Evolutionary conservation across 2,797 vertebrate genomes (phyloP).

Genomic region (Hippoglossus hippoglossus): DNA sequence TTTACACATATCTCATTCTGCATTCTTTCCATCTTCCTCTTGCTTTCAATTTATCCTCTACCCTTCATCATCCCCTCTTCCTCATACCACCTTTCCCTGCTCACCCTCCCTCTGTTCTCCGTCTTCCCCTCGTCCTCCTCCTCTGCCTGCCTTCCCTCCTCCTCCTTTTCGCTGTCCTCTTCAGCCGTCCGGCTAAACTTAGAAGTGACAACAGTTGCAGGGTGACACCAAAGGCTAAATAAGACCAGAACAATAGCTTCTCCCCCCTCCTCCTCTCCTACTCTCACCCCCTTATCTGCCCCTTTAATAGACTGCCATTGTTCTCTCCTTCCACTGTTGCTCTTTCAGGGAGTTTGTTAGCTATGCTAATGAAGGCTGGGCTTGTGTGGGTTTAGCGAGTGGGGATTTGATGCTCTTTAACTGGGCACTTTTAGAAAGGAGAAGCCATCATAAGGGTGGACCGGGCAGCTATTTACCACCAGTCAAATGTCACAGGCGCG

Average conservation of each 20-base stretch:
- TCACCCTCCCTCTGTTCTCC: slow-evolving; percentile 17
- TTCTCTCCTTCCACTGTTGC: slow-evolving; percentile 73
- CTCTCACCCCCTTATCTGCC: slow-evolving; percentile 56
- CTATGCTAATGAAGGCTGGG: slow-evolving; percentile 81
- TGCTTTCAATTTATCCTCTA: slow-evolving; percentile 18
- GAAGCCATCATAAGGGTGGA: slow-evolving; percentile 66
- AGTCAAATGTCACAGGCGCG: slow-evolving; percentile 72
- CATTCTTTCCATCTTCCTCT: slow-evolving; percentile 33
- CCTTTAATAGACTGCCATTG: slow-evolving; percentile 83
- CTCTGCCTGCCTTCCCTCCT: slow-evolving; percentile 43
- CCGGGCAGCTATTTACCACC: slow-evolving; percentile 63
- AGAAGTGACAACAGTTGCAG: slow-evolving; percentile 87
- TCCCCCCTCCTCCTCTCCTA: slow-evolving; percentile 32
- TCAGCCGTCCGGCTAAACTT: slow-evolving; percentile 80
- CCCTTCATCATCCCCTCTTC: slow-evolving; percentile 21
- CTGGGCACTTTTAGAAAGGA: slow-evolving; percentile 75
- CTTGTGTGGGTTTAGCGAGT: slow-evolving; percentile 75
- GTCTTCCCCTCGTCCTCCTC: slow-evolving; percentile 50
- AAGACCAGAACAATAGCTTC: slow-evolving; percentile 79
- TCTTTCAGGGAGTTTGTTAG: slow-evolving; percentile 80
- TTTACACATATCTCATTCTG: background rate
- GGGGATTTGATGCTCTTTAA: slow-evolving; percentile 83
- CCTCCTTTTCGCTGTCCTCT: slow-evolving; percentile 58
- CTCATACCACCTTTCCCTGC: slow-evolving; percentile 19
- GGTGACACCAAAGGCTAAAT: slow-evolving; percentile 83